A percentile compares a stretch with the other conserved stretches of the same genome.
phyloP scores from a whole-genome alignment of 2,888 invertebrate species.

The Chrysotoxum bicinctum region DNA sequence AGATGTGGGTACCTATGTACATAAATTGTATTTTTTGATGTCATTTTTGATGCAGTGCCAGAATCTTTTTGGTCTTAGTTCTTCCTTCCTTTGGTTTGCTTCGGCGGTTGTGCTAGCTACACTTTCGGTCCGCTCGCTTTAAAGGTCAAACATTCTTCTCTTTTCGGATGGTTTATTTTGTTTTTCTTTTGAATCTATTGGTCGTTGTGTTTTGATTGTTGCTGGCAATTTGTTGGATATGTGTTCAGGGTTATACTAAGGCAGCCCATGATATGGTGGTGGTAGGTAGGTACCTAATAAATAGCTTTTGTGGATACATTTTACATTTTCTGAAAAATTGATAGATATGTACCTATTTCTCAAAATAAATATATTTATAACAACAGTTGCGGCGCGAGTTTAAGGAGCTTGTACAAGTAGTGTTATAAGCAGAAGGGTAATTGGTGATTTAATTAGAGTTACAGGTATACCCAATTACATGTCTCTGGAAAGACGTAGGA shows the following conservation, averaged over 20 bases:
- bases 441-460: not conserved
- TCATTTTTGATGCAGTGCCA: slow-evolving; percentile 70
- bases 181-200: slow-evolving; percentile 11
- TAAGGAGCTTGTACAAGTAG: not conserved
- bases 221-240: slow-evolving; percentile 42
- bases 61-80: slow-evolving; percentile 39
- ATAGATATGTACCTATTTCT: not conserved
- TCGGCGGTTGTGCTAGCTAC: slow-evolving; percentile 14
- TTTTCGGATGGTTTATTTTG: not conserved
- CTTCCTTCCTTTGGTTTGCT: slow-evolving; percentile 27
- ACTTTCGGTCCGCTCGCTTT: slow-evolving; percentile 51
- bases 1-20: not conserved
- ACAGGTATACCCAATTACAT: no score
- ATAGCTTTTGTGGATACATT: slow-evolving; percentile 8
- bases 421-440: not conserved
- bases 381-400: slow-evolving; percentile 14
- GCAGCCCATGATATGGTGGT: no score
- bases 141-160: slow-evolving; percentile 65
- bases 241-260: not conserved
- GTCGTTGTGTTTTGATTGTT: slow-evolving; percentile 51
- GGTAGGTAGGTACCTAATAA: not conserved
- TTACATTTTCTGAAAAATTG: not conserved
- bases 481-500: no score
- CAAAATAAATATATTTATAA: slow-evolving; percentile 53
- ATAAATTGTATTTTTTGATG: slow-evolving; percentile 55